Evolutionary conservation across 2,888 invertebrate genomes (phyloP), one percentile per base, ranked within the genome.

Genomic region (Panzeria rudis): DNA sequence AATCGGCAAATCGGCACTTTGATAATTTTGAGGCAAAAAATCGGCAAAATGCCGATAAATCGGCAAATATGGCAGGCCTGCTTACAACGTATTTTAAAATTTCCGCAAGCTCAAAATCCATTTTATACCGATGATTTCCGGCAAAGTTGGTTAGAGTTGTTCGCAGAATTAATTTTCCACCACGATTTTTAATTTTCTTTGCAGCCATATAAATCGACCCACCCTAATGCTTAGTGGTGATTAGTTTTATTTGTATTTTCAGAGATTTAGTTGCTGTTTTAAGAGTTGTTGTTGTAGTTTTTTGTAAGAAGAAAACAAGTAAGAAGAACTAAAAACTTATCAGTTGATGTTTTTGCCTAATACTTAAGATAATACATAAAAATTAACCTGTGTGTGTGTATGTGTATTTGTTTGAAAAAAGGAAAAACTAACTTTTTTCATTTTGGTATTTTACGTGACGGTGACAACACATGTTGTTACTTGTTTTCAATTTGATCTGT

Each of bases 391-490:
- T 7, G 32, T 69, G 6, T 54, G 41, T 52, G n/a, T 29, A 4
- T 52, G 41, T 17, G 41, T 35, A 35, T 41, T 47, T 17, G 64
- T 47, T 44, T 32, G 13, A 13, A 52, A 15, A 41, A 62, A 23
- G 3, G 6, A 61, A 41, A 41, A 15, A 15, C 11, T 17, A 9
- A 25, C 11, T 52, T 61, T 44, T 61, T 61, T 23, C 35, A 35
- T 44, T 32, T 64, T 66, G 15, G 25, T 35, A 64, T 61, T 59
- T 80, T 56, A 82, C 82, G 76, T 78, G 82, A 69, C 68, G 81
- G 72, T 81, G 84, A 82, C 85, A 82, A 82, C 78, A 78, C 73
- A 78, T 85, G 85, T 85, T 82, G 69, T 52, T 68, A 69, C 82
- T 72, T 85, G 73, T 78, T 85, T 68, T 56, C 52, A 61, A 69